These are phyloP conservation scores for Chrysolina americana DNA, from an alignment of 2,888 invertebrate genomes.

Conservation along the genomic window DNA sequence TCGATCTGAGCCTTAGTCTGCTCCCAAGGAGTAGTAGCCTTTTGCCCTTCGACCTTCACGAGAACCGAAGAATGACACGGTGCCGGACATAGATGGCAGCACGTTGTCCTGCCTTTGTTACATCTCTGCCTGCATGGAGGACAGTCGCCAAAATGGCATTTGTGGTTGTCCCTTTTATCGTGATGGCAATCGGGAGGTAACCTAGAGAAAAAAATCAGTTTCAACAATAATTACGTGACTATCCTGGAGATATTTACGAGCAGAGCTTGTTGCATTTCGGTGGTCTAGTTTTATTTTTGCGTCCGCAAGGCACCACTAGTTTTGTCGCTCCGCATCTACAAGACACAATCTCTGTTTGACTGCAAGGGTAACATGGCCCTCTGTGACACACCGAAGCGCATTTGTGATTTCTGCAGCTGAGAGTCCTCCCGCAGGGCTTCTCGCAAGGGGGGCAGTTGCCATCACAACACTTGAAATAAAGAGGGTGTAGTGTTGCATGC, in stretches of 20 bases:
- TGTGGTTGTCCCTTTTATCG: slow-evolving; percentile 78
- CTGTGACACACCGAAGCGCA: slow-evolving; percentile 85
- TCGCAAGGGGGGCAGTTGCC: slow-evolving; percentile 88
- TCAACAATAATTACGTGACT: not conserved
- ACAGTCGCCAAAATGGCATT: slow-evolving; percentile 88
- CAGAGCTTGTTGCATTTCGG: slow-evolving; percentile 85
- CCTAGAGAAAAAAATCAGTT: slow-evolving; percentile 60
- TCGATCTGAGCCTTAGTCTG: slow-evolving; percentile 68
- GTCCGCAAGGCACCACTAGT: slow-evolving; percentile 88
- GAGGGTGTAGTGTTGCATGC: not conserved
- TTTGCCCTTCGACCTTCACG: slow-evolving; percentile 74
- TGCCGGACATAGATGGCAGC: slow-evolving; percentile 80
- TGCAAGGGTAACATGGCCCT: slow-evolving; percentile 90
- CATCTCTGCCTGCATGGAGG: slow-evolving; percentile 88
- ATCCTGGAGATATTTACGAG: slow-evolving; percentile 69
- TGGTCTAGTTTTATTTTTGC: slow-evolving; percentile 82
- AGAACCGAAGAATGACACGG: slow-evolving; percentile 85
- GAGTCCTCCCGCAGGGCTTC: slow-evolving; percentile 85
- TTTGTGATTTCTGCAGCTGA: slow-evolving; percentile 91
- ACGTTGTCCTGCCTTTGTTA: slow-evolving; percentile 72
- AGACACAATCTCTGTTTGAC: slow-evolving; percentile 78
- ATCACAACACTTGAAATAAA: slow-evolving; percentile 80
- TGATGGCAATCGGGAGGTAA: slow-evolving; percentile 91
- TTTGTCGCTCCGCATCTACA: slow-evolving; percentile 88
- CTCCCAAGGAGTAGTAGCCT: slow-evolving; percentile 80